phyloP scores from a whole-genome alignment of 2,797 vertebrate genomes.

The Falco biarmicus region DNA sequence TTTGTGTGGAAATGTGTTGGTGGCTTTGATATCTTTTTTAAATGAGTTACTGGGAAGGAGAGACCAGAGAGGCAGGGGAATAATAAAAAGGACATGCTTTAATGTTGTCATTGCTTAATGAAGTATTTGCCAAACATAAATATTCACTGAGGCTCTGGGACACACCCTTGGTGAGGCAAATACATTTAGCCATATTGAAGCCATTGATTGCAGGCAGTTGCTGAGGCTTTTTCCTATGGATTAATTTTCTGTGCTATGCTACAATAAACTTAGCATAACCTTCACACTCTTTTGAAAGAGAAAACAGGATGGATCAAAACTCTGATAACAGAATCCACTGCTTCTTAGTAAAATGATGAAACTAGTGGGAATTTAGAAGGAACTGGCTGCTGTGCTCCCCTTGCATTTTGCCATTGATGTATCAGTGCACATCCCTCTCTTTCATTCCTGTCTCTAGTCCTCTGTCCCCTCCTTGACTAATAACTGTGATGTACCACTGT shows the following conservation, averaged over 20 bases:
- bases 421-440: not conserved
- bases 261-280: not conserved
- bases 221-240: not conserved
- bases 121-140: constrained; percentile 10
- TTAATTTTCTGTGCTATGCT: not conserved
- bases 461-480: not conserved
- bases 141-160: not conserved
- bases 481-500: not conserved
- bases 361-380: not conserved
- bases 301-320: not conserved
- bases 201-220: not conserved
- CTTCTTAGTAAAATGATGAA: not conserved
- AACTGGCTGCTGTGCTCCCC: not conserved
- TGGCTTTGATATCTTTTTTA: not conserved
- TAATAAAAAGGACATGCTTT: not conserved
- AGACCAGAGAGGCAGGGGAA: not conserved
- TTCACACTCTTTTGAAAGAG: not conserved
- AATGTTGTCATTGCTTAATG: not conserved
- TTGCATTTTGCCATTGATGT: not conserved
- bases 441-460: not conserved
- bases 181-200: not conserved
- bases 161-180: not conserved
- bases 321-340: not conserved
- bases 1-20: not conserved
- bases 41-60: not conserved